A percentile compares a stretch with the other conserved stretches of the same genome.
These are phyloP conservation scores for Megatriorchis doriae DNA, from an alignment of 2,113 vertebrate genomes.

Conservation along the genomic window DNA sequence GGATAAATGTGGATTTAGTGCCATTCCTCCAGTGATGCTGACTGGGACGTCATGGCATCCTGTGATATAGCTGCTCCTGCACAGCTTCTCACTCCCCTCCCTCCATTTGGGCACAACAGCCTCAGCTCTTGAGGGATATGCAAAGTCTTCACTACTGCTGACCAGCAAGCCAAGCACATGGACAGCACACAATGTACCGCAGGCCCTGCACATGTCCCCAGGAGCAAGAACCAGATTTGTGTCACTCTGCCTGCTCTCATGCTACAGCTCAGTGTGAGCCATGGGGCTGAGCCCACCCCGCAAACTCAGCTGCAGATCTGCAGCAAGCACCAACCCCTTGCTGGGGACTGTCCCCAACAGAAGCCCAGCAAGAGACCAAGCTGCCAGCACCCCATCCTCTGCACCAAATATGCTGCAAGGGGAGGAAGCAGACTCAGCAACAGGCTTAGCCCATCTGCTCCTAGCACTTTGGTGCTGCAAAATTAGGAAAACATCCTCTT, in stretches of 20 bases:
- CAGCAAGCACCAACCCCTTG: neutral
- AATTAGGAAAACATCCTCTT: neutral
- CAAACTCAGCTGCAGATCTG: neutral
- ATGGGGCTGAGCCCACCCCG: neutral
- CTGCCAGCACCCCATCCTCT: neutral
- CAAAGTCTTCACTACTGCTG: neutral
- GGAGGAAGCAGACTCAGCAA: neutral
- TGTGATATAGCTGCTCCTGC: neutral
- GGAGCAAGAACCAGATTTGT: neutral
- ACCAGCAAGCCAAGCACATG: neutral
- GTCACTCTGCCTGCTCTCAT: accelerated
- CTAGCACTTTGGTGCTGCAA: neutral
- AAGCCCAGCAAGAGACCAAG: neutral
- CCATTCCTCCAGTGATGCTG: neutral
- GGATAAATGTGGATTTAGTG: neutral
- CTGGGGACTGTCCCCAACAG: neutral
- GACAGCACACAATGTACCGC: neutral
- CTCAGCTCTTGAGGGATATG: neutral
- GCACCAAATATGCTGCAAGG: accelerated
- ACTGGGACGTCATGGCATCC: neutral
- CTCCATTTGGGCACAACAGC: neutral
- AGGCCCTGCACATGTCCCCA: neutral
- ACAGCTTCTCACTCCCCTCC: neutral
- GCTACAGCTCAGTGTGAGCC: neutral
- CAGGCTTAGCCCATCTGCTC: neutral